Conservation (phyloP, 2,888 invertebrate species). For the Corbicula japonica region DNA sequence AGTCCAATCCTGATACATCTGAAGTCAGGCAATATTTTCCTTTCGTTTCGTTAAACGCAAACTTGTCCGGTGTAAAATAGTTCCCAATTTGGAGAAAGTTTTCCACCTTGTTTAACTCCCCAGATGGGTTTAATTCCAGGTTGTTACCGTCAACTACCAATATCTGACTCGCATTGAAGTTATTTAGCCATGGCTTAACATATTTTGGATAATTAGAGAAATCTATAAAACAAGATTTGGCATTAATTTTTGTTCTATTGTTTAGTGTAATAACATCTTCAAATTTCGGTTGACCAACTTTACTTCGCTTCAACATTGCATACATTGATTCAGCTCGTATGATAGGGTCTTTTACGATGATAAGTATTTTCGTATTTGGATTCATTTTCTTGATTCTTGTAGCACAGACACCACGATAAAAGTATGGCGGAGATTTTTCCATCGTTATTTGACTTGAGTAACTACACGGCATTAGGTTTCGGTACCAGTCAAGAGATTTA, state of each 20-base stretch:
- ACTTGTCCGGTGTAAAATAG: neutral
- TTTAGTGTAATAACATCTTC: neutral
- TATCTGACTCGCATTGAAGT: neutral
- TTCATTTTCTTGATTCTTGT: constrained; percentile 13
- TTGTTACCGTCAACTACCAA: neutral
- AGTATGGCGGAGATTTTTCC: constrained; percentile 19
- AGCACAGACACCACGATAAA: neutral
- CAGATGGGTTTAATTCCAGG: neutral
- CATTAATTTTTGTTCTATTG: neutral
- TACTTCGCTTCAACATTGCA: neutral
- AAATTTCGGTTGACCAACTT: neutral
- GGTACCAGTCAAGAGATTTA: constrained; percentile 10
- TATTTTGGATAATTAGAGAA: neutral
- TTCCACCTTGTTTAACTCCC: neutral
- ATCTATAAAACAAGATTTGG: neutral
- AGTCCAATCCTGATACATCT: neutral
- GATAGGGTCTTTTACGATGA: constrained; percentile 17
- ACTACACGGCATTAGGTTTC: constrained; percentile 22
- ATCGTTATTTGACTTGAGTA: constrained; percentile 9
- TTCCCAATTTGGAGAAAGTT: neutral
- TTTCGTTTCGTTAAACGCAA: constrained; percentile 7
- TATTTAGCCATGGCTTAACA: neutral
- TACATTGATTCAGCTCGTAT: constrained; percentile 1
- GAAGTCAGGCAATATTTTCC: constrained; percentile 1
- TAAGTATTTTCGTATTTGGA: constrained; percentile 3